Base-by-base conservation (phyloP, 2,797 vertebrate species). In the Rhabdomys pumilio region DNA sequence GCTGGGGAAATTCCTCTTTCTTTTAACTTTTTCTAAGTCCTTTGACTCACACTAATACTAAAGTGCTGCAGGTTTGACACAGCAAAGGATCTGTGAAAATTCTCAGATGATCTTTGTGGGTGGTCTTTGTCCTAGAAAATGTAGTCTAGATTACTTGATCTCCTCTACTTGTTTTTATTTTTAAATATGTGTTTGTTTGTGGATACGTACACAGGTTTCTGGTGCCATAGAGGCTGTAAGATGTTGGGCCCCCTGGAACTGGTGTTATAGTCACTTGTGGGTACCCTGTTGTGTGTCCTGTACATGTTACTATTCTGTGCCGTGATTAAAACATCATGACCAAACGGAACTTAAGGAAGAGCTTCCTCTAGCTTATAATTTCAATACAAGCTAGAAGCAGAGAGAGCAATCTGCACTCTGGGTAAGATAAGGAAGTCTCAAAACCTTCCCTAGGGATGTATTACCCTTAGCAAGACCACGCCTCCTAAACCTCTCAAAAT, bases 101-200 rank as follows among this genome's bases (percentile, higher is more conserved):
- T 91, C 57, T 96, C 13, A 75, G 63, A 53, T 61, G 63, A 67
- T 81, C n/a, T 19, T 76, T 80, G 19, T 87, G 38, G 83, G 63
- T 76, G 90, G 95, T 38, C 38, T 38, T 38, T 55, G 75, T 82
- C 75, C 81, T 90, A 67, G n/a, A 85, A 96, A 92, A 91, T 38
- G 31, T 83, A 26, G 15, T 88, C n/a, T 89, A 44, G 47, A 86
- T 89, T 76, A 59, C 89, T 47, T 93, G 44, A n/a, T 81, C 11
- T 82, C 41, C 90, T 88, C 59, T 44, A 53, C 55, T 77, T 61
- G 15, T 61, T 41, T 88, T 29, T 44, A 75, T 44, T 9, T 5
- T 44, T 88, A 44, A 12, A 6, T 26, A 2, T 69, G 84, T 86
- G 84, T 22, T 10, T 85, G 11, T 85, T 63, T 65, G 83, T 53